Evolutionary conservation across 92 coral and sea anemone genomes (phyloP).

Genomic region (Parazoanthus darwini): DNA sequence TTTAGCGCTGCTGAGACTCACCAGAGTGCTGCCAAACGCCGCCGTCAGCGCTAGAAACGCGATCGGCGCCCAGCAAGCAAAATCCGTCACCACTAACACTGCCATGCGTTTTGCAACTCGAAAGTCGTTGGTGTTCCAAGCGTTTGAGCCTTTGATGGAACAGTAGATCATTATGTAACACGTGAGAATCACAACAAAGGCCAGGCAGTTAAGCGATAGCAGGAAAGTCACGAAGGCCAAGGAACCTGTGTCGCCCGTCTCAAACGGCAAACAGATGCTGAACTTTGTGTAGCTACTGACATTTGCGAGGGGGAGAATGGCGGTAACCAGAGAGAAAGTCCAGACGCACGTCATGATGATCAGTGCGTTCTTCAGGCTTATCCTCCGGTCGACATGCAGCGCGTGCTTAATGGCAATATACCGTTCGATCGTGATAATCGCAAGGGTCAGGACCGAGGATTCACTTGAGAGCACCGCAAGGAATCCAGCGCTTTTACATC

Average conservation of each 20-base stretch:
- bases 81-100: slow-evolving; percentile 87
- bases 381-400: slow-evolving; percentile 76
- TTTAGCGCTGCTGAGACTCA: slow-evolving; percentile 85
- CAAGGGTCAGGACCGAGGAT: slow-evolving; percentile 84
- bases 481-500: slow-evolving; percentile 91
- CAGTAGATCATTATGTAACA: slow-evolving; percentile 86
- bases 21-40: slow-evolving; percentile 82
- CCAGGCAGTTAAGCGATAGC: slow-evolving; percentile 69
- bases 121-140: slow-evolving; percentile 97
- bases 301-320: slow-evolving; percentile 76
- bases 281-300: slow-evolving; percentile 88
- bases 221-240: slow-evolving; percentile 76
- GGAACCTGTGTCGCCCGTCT: slow-evolving; percentile 75
- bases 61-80: slow-evolving; percentile 97
- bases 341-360: slow-evolving; percentile 86
- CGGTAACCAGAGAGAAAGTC: slow-evolving; percentile 71
- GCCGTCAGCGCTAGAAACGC: slow-evolving; percentile 84
- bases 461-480: slow-evolving; percentile 94
- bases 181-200: slow-evolving; percentile 82
- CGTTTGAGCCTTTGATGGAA: slow-evolving; percentile 94
- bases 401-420: slow-evolving; percentile 97
- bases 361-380: slow-evolving; percentile 76
- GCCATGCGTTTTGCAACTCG: slow-evolving; percentile 96
- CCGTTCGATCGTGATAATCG: slow-evolving; percentile 91
- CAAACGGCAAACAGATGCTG: slow-evolving; percentile 95